Evolutionary conservation across 2,113 vertebrate species (phyloP), one percentile per base, ranked within the genome.

Genomic region (Pogonocichla stellata): DNA sequence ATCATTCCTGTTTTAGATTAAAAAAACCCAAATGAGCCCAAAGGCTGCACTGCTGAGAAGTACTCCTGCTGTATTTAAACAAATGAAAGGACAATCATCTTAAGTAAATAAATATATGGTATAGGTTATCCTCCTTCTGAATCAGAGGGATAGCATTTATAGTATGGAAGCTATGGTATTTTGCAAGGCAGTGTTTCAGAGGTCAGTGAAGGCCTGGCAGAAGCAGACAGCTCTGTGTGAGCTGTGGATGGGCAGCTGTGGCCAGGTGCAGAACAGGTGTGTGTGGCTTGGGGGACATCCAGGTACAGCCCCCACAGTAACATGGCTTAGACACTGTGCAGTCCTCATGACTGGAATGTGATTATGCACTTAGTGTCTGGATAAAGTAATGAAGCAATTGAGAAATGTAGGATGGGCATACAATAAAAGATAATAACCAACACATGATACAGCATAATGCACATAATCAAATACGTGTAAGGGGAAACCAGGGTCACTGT

Each of bases 401-500:
- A 96, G 80, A 92, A 96, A 94, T 86, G 80, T 78, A 84, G 38
- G 42, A 75, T 65, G 34, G 34, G 20, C 56, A 62, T 47, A 62
- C 50, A 74, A 88, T 87, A 72, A 64, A 90, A 95, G 64, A 75
- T 72, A 91, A 83, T 91, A 83, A 88, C 62, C 47, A 79, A 75
- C 88, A 79, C 0, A 29, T 94, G 82, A 92, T 65, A 47, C 70
- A 90, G 33, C 48, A 82, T 85, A 92, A 90, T 51, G 61, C 34
- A 67, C 62, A 56, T 85, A 88, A 93, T 94, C 70, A 72, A 95
- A 93, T 92, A 81, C 9, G 74, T 88, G 58, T 79, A 82, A 93
- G 79, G 86, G 82, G 58, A 95, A 96, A 85, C 19, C 24, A 69
- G 53, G 82, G 79, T 96, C 86, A 77, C 2, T 3, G 10, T 3